Conservation (phyloP, 2,888 invertebrate genomes). For the Nephrotoma flavescens region DNA sequence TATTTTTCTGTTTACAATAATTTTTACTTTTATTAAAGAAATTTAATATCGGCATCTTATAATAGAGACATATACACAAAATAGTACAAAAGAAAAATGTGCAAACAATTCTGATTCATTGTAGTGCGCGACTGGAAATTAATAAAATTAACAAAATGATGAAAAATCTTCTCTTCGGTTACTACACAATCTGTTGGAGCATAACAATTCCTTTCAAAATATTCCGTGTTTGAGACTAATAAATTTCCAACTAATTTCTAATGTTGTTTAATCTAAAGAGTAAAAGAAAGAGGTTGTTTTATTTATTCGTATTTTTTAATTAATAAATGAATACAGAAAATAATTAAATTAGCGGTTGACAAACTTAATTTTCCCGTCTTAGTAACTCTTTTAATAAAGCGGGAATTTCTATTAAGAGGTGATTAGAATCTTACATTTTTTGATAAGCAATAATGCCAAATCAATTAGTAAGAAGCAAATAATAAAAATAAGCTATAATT, state of each 20-base stretch:
- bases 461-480: background rate
- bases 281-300: background rate
- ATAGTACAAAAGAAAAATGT: background rate
- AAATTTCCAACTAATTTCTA: background rate
- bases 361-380: background rate
- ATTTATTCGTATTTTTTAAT: background rate
- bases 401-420: background rate
- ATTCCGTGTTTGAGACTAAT: background rate
- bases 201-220: background rate
- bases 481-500: background rate
- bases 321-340: background rate
- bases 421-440: background rate
- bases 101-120: background rate
- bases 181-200: background rate
- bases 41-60: background rate
- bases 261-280: background rate
- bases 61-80: background rate
- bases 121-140: background rate
- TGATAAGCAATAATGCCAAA: background rate
- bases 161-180: background rate
- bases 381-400: background rate
- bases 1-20: background rate
- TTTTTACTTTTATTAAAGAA: background rate
- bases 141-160: background rate
- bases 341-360: background rate